Conservation (phyloP, 2,113 vertebrate genomes). For the Oplegnathus fasciatus region DNA sequence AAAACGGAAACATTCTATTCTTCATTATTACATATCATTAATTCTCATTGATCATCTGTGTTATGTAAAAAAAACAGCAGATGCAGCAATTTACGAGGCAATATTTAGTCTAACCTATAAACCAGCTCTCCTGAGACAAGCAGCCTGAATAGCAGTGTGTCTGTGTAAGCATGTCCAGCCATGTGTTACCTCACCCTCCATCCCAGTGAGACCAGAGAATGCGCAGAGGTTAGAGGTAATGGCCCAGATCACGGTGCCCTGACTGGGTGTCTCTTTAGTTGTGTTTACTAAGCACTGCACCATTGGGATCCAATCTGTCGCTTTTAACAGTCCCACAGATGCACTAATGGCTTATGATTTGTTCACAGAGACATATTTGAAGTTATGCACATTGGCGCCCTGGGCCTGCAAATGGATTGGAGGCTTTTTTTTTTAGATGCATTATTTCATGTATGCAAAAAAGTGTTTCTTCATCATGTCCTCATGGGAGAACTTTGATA, state of each 20-base stretch:
- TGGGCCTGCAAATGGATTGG: slow-evolving; percentile 26
- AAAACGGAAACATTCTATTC: background rate
- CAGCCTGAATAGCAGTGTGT: slow-evolving; percentile 53
- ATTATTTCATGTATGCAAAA: slow-evolving; percentile 9
- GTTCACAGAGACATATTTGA: slow-evolving; percentile 49
- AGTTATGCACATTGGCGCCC: slow-evolving; percentile 23
- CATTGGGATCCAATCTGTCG: slow-evolving; percentile 67
- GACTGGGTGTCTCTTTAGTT: slow-evolving; percentile 60
- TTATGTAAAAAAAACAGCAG: slow-evolving; percentile 57
- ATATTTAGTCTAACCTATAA: slow-evolving; percentile 49
- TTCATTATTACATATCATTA: slow-evolving; percentile 17
- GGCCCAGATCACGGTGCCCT: slow-evolving; percentile 63
- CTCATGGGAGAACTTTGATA: slow-evolving; percentile 14
- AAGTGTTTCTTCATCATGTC: slow-evolving; percentile 3
- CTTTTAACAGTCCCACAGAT: slow-evolving; percentile 57
- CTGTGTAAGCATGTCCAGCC: slow-evolving; percentile 72
- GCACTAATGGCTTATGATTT: slow-evolving; percentile 61
- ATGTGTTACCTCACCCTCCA: slow-evolving; percentile 53
- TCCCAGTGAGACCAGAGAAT: slow-evolving; percentile 58
- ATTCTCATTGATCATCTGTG: slow-evolving; percentile 39
- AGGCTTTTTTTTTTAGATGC: background rate
- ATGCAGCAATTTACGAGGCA: slow-evolving; percentile 34
- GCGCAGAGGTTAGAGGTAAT: slow-evolving; percentile 74
- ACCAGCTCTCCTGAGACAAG: slow-evolving; percentile 31
- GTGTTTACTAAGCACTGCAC: slow-evolving; percentile 72